Conservation (phyloP, 2,797 vertebrate genomes). For the Sparidentex hasta region DNA sequence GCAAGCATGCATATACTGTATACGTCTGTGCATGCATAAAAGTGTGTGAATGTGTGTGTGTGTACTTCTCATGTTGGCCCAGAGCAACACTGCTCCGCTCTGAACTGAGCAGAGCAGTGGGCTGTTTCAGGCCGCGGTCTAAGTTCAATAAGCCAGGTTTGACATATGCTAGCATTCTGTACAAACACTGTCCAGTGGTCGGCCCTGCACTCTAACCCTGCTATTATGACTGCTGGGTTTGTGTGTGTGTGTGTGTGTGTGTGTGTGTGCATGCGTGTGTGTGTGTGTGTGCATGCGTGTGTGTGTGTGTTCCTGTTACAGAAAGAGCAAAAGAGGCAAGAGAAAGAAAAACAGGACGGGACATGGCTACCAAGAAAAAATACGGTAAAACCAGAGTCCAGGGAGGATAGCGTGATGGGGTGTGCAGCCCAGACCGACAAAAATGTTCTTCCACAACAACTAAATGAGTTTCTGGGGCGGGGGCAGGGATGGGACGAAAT, state of each 20-base stretch:
- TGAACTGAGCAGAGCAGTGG: constrained; percentile 64
- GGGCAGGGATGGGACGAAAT: constrained; percentile 7
- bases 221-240: constrained; percentile 74
- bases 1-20: constrained; percentile 45
- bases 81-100: constrained; percentile 38
- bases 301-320: constrained; percentile 50
- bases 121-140: constrained; percentile 79
- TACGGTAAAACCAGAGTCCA: constrained; percentile 51
- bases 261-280: neutral
- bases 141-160: constrained; percentile 79
- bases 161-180: constrained; percentile 84
- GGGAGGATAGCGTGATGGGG: constrained; percentile 29
- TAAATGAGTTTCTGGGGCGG: neutral
- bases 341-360: constrained; percentile 60
- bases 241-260: constrained; percentile 37
- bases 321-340: constrained; percentile 47
- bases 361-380: constrained; percentile 55
- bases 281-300: neutral
- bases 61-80: constrained; percentile 31
- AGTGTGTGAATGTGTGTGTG: constrained; percentile 44
- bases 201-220: constrained; percentile 71
- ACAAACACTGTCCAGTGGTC: constrained; percentile 80
- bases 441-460: constrained; percentile 34
- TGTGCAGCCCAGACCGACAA: constrained; percentile 39
- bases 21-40: constrained; percentile 55